Conservation (phyloP, 2,797 vertebrate genomes). For the Mico argentatus region DNA sequence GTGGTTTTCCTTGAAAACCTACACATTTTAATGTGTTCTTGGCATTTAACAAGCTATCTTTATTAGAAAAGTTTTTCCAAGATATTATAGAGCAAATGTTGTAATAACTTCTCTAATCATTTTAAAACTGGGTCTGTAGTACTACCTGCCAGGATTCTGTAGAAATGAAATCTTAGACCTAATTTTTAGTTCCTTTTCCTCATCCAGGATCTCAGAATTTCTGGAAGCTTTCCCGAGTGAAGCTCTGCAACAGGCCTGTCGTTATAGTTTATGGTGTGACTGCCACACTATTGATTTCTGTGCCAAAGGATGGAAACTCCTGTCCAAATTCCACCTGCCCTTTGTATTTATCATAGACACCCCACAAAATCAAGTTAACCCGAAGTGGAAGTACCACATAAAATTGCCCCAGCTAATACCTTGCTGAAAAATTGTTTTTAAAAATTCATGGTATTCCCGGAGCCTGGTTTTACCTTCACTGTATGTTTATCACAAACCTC, state of each 20-base stretch:
- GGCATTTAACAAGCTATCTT: conserved; percentile 14
- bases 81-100: background rate
- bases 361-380: background rate
- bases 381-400: background rate
- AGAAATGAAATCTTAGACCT: background rate
- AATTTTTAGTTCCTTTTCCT: background rate
- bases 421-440: background rate
- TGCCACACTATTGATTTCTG: background rate
- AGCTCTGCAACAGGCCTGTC: rapidly evolving
- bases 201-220: background rate
- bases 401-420: background rate
- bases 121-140: background rate
- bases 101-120: background rate
- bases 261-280: background rate
- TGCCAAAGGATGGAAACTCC: background rate
- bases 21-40: background rate
- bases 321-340: background rate
- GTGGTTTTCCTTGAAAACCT: background rate
- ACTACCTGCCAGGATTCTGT: background rate
- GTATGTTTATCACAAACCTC: background rate
- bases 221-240: background rate
- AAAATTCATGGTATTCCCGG: background rate
- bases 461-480: background rate
- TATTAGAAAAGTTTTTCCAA: conserved; percentile 43
- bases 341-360: background rate